Base-by-base conservation (phyloP, 2,888 invertebrate genomes). In the Cheilosia soror region DNA sequence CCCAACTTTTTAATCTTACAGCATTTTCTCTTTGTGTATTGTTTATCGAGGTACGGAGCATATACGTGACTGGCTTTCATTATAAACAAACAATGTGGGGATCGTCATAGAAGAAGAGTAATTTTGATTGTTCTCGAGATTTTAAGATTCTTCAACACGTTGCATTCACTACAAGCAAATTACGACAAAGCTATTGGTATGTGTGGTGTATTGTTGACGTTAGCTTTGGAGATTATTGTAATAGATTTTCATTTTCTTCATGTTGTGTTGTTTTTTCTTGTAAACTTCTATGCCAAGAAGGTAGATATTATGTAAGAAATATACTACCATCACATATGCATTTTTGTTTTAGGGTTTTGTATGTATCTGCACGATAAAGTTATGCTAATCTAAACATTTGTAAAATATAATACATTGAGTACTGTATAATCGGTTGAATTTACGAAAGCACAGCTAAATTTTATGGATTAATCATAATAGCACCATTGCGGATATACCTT, bases 1-100 rank as follows among this genome's bases (percentile, higher is more conserved):
- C 75, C 49, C 65, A 79, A 84, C 40, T 75, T 79, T 79, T 84
- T 79, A 84, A 84, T 84, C 79, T 84, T 60, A 66, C 69, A 84
- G 33, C 31, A 47, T 63, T 77, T 68, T 77, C 65, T 60, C 65
- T 33, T 51, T 58, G 51, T 65, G 68, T 55, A 75, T 84, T 65
- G 75, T 84, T 69, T 51, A 65, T 71, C 44, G 79, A 65, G 51
- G 57, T 66, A 60, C 47, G 58, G 13, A 78, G 58, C 44, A 53
- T 79, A 65, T 72, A 84, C 84, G 84, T 84, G 84, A 84, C 79
- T 71, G 57, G 79, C 47, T 66, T 84, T 71, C 66, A 57, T 79
- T 75, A 84, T 75, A 66, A 60, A 53, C 47, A 79, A 71, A 79
- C 84, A 79, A 79, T 79, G 42, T 60, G 33, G 44, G 75, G 55